Evolutionary conservation across 2,888 invertebrate species (phyloP).

Genomic region (Andrena praecox): DNA sequence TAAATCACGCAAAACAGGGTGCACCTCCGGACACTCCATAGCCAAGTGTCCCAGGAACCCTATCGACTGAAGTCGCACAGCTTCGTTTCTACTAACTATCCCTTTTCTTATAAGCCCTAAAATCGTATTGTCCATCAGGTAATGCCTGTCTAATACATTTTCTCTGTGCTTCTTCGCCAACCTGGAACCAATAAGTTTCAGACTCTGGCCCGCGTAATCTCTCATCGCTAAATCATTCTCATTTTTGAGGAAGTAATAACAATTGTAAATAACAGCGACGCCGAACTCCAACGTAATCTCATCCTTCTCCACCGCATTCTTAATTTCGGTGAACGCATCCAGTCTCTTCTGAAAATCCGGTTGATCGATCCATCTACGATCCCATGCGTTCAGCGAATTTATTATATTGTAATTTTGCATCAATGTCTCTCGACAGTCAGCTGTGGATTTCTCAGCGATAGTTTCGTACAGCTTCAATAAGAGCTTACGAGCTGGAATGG

Average conservation of each 20-base stretch:
- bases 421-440: constrained; percentile 81
- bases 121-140: constrained; percentile 91
- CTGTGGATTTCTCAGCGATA: constrained; percentile 86
- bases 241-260: constrained; percentile 91
- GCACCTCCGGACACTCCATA: constrained; percentile 89
- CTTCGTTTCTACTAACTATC: constrained; percentile 90
- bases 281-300: constrained; percentile 87
- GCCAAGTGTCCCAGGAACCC: constrained; percentile 91
- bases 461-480: constrained; percentile 88
- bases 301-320: constrained; percentile 85
- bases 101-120: constrained; percentile 90
- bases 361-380: constrained; percentile 95
- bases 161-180: constrained; percentile 87
- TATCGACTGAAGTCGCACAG: constrained; percentile 92
- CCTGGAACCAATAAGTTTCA: constrained; percentile 89
- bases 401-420: constrained; percentile 87
- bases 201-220: constrained; percentile 91
- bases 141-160: constrained; percentile 87
- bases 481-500: constrained; percentile 89
- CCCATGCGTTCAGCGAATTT: constrained; percentile 93
- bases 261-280: constrained; percentile 92
- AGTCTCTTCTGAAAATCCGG: constrained; percentile 95
- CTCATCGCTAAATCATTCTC: constrained; percentile 94
- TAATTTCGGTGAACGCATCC: constrained; percentile 91
- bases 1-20: constrained; percentile 90